A percentile compares a stretch with the other conserved stretches of the same genome.
Evolutionary conservation across 2,113 vertebrate genomes (phyloP).

Genomic region (Solenodon paradoxus): DNA sequence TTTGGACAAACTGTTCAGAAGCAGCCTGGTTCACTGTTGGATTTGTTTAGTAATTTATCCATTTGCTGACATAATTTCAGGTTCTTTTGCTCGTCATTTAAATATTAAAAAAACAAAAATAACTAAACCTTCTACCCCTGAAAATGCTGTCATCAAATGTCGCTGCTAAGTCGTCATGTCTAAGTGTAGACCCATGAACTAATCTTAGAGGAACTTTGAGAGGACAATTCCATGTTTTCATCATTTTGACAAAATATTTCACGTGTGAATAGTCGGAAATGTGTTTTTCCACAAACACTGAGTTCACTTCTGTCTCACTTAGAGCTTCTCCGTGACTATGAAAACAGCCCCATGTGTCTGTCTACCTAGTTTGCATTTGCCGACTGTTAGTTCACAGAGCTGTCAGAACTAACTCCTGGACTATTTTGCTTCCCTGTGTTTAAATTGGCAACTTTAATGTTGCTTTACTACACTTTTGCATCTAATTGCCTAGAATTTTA

Average conservation of each 20-base stretch:
- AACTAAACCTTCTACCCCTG: background rate
- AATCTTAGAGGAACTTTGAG: background rate
- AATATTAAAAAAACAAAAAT: background rate
- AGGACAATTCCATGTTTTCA: background rate
- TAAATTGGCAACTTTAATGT: constrained; percentile 66
- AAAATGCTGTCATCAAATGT: background rate
- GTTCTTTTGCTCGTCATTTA: background rate
- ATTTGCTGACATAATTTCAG: background rate
- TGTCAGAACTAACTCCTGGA: background rate
- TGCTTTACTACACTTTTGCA: constrained; percentile 65
- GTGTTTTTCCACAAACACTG: background rate
- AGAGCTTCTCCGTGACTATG: background rate
- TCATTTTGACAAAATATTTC: background rate
- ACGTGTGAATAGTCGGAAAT: background rate
- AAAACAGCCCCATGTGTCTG: background rate
- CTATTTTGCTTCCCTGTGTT: constrained; percentile 59
- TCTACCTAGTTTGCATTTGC: background rate
- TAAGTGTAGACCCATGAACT: background rate
- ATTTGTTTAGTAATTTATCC: background rate
- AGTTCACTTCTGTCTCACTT: background rate
- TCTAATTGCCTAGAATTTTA: constrained; percentile 74
- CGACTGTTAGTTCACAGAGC: background rate
- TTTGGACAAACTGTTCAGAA: background rate
- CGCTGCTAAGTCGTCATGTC: too few relatives aligned
- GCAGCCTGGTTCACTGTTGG: background rate